Base-by-base conservation (phyloP, 1,140 invertebrate species). In the Atta texana region DNA sequence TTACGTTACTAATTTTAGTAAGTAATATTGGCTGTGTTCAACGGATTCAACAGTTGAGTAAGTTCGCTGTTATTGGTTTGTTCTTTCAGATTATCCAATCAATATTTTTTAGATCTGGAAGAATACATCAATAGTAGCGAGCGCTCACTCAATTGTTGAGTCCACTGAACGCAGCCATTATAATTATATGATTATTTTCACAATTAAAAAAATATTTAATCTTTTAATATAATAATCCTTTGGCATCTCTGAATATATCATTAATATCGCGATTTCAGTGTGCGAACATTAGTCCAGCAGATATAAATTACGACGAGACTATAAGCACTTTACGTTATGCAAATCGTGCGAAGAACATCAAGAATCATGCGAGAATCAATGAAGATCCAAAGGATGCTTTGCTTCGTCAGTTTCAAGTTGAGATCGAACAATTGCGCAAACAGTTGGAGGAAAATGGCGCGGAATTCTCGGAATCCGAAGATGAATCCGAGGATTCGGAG, bases 341-440 rank as follows among this genome's bases (percentile, higher is more conserved):
- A 1, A 99, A 98, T 95, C 96, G 99, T 76, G 99, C 99, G 2
- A 99, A 99, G 95, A 99, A 98, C 93, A 99, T 99, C 85, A 98
- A 99, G 93, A 99, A 99, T 95, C 97, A 97, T 90, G 99, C 99
- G 69, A 97, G 97, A 89, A 97, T 99, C 78, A 99, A 99, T 94
- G 99, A 99, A 94, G 99, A 99, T 95, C 98, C 99, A 0, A 99
- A 99, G 93, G 99, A 99, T 95, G 99, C 99, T 3, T 95, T 99
- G 31, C 96, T 99, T 18, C 97, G 98, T 63, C 97, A 99, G 93
- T 99, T 99, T 94, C 99, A 99, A 96, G 97, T 98, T 92, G 99
- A 99, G 96, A 99, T 99, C 91, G 98, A 98, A 91, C 97, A 98
- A 31, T 96, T 99, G 4, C 97, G 97, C 64, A 97, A 98, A 90